phyloP scores from a whole-genome alignment of 2,888 invertebrate species.

The Apotomis capreana region DNA sequence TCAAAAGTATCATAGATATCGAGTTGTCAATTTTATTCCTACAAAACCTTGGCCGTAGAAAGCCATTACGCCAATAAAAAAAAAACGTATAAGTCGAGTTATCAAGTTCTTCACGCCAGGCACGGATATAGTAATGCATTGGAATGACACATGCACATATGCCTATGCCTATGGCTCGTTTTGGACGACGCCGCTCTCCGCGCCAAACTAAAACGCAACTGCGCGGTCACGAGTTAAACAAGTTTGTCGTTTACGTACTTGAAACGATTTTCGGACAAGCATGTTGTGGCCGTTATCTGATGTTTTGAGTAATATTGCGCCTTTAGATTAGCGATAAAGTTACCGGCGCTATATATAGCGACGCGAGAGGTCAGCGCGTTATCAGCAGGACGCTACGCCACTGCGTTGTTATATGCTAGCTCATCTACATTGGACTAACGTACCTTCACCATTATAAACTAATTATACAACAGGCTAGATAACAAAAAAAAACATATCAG shows the following conservation, averaged over 20 bases:
- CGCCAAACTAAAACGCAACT: neutral
- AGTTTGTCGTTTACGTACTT: neutral
- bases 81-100: too few species aligned
- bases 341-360: constrained; percentile 18
- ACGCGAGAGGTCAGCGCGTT: constrained; percentile 26
- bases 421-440: neutral
- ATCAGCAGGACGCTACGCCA: constrained; percentile 20
- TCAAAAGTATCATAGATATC: too few species aligned
- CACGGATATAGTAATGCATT: neutral
- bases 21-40: too few species aligned
- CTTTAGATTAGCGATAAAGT: constrained; percentile 11
- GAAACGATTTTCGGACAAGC: constrained; percentile 1
- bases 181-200: neutral
- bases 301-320: constrained; percentile 6
- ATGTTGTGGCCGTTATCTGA: constrained; percentile 8
- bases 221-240: neutral
- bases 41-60: too few species aligned
- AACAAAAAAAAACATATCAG: too few species aligned
- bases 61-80: too few species aligned
- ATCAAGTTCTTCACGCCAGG: too few species aligned
- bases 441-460: too few species aligned
- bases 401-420: neutral
- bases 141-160: neutral
- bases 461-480: too few species aligned
- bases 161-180: constrained; percentile 13